Percentiles rank a stretch among this genome's conserved stretches.
Conservation (phyloP, 2,797 vertebrate species). For the Hemitrygon akajei region DNA sequence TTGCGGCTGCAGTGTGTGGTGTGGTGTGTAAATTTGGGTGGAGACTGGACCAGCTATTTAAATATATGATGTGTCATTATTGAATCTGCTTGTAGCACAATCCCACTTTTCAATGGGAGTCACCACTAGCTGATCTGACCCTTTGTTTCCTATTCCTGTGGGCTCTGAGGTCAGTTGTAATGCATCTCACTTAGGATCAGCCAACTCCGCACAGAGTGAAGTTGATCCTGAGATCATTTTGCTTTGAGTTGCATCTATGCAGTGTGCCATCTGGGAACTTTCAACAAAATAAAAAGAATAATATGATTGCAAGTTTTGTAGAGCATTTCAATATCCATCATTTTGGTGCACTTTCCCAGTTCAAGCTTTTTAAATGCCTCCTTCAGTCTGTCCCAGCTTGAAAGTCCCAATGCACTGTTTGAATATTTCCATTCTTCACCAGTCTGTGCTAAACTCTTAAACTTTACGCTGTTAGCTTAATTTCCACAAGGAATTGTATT, state of each 20-base stretch:
- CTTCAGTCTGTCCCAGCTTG: background rate
- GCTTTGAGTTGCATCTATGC: too few relatives aligned
- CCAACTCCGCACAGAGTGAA: too few relatives aligned
- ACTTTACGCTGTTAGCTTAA: background rate
- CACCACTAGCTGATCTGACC: background rate
- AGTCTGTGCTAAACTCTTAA: background rate
- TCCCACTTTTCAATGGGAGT: background rate
- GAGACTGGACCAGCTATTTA: background rate
- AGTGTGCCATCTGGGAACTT: too few relatives aligned
- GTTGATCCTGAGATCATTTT: too few relatives aligned
- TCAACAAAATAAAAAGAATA: too few relatives aligned
- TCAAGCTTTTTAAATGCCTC: background rate
- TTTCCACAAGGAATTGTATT: background rate
- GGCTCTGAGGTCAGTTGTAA: background rate
- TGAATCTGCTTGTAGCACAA: background rate
- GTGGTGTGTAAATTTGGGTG: background rate
- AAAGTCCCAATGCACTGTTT: background rate
- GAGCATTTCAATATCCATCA: too few relatives aligned
- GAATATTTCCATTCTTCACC: background rate
- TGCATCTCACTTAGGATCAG: too few relatives aligned
- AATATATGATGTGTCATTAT: background rate
- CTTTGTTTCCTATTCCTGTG: background rate
- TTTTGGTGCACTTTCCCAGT: too few relatives aligned
- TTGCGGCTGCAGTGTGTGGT: too few relatives aligned
- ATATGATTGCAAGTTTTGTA: too few relatives aligned